Evolutionary conservation across 2,797 vertebrate genomes (phyloP).

Genomic region (Peromyscus melanophrys): DNA sequence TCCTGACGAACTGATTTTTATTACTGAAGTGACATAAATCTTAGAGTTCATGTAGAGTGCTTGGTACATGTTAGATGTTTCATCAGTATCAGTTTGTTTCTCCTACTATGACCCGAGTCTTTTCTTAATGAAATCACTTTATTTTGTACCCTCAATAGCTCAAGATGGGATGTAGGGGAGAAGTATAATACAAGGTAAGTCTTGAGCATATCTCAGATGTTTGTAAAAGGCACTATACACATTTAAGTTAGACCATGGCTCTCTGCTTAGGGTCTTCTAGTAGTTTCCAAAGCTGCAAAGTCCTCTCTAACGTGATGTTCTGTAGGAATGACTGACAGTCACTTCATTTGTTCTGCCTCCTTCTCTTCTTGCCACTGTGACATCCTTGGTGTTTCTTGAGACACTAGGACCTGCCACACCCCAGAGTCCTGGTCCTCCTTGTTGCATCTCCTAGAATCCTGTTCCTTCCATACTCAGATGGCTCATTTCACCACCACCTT

Average conservation of each 20-base stretch:
- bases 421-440: background rate
- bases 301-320: background rate
- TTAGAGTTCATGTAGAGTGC: background rate
- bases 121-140: background rate
- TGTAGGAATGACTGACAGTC: background rate
- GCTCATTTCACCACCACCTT: background rate
- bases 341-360: background rate
- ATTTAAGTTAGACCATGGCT: background rate
- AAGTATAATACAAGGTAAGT: background rate
- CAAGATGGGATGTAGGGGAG: too few relatives aligned
- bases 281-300: background rate
- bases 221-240: background rate
- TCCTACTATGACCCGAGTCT: background rate
- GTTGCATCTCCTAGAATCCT: background rate
- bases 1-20: background rate
- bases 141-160: background rate
- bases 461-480: background rate
- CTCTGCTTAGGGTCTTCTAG: background rate
- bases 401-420: background rate
- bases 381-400: background rate
- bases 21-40: background rate
- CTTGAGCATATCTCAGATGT: background rate
- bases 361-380: background rate
- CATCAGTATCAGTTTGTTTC: background rate
- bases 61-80: background rate